Evolutionary conservation across 2,888 invertebrate genomes (phyloP).

Genomic region (Calameuta pallipes): DNA sequence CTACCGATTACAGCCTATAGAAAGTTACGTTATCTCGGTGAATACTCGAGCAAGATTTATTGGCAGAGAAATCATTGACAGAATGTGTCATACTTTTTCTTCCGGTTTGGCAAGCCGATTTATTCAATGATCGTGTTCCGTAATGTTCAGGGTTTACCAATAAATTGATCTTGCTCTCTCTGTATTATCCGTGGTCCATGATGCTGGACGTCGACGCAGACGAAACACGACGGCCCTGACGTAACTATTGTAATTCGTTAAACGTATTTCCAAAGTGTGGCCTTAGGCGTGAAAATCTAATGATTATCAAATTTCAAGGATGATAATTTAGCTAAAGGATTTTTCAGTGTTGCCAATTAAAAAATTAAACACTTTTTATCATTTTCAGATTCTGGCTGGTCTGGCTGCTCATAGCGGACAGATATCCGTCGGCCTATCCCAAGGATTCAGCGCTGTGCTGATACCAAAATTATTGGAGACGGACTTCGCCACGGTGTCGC

Average conservation of each 20-base stretch:
- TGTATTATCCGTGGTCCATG: not conserved
- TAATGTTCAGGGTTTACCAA: not conserved
- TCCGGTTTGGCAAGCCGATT: too few species aligned
- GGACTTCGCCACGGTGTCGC: slow-evolving; percentile 70
- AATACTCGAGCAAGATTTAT: not conserved
- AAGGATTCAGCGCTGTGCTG: slow-evolving; percentile 81
- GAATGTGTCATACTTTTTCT: too few species aligned
- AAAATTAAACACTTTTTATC: not conserved
- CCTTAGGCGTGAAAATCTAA: not conserved
- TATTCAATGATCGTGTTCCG: not conserved
- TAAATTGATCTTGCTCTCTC: not conserved
- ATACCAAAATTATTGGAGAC: slow-evolving; percentile 76
- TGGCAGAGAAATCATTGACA: not conserved
- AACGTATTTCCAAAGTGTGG: not conserved
- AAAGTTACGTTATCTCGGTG: not conserved
- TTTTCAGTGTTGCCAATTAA: too few species aligned
- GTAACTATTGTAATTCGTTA: not conserved
- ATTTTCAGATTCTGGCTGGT: slow-evolving; percentile 75
- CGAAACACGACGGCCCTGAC: too few species aligned
- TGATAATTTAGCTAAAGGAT: too few species aligned
- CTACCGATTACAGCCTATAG: not conserved
- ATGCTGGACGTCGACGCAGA: not conserved
- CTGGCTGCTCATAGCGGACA: slow-evolving; percentile 80
- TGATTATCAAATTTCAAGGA: too few species aligned
- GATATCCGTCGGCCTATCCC: slow-evolving; percentile 80